Conservation (phyloP, 1,140 invertebrate genomes). For the Meloidogyne exigua region DNA sequence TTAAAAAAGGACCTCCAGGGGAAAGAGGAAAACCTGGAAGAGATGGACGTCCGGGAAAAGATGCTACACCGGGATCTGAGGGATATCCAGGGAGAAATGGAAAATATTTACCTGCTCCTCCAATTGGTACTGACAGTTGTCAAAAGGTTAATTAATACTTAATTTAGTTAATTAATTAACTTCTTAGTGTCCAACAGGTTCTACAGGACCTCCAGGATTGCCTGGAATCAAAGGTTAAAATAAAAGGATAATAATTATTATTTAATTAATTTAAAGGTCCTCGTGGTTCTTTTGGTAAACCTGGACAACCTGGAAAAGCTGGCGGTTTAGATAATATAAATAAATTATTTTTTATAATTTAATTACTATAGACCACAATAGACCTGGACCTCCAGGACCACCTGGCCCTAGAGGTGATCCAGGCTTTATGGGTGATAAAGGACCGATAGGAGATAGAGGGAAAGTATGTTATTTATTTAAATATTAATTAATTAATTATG, state of each 20-base stretch:
- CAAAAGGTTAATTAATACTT: constrained; percentile 46
- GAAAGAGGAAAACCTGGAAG: constrained; percentile 25
- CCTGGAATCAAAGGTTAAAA: constrained; percentile 51
- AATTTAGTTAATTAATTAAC: neutral
- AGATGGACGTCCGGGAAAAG: constrained; percentile 41
- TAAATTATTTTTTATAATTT: neutral
- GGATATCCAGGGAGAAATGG: constrained; percentile 45
- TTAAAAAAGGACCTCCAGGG: constrained; percentile 26
- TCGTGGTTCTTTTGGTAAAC: constrained; percentile 41
- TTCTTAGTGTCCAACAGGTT: constrained; percentile 52
- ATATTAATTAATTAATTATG: neutral
- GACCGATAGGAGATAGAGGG: constrained; percentile 51
- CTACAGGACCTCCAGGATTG: constrained; percentile 55
- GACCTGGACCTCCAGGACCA: constrained; percentile 53
- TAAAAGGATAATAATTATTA: constrained; percentile 14
- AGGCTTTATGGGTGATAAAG: constrained; percentile 48
- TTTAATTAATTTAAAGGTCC: neutral
- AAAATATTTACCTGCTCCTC: constrained; percentile 59
- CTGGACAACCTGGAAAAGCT: constrained; percentile 42
- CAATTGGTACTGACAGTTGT: constrained; percentile 54
- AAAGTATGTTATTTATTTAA: constrained; percentile 28
- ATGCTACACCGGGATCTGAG: constrained; percentile 39
- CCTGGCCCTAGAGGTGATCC: constrained; percentile 50
- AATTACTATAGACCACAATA: constrained; percentile 35
- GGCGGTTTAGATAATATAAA: constrained; percentile 14